Base-by-base conservation (phyloP, 2,113 vertebrate species). In the Nipponia nippon region DNA sequence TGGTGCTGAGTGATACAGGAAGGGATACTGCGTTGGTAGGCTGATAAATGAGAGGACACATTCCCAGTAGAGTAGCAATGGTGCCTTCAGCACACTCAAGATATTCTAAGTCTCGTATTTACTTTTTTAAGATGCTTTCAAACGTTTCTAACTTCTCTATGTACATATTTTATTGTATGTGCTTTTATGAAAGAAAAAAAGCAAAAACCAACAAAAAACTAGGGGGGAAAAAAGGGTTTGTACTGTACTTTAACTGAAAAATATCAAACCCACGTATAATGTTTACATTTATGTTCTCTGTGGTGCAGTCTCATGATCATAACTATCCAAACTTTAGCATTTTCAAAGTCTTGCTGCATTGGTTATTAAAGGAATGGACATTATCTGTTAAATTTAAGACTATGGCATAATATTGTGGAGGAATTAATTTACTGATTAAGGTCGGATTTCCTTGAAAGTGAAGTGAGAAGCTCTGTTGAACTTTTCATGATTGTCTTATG, bases 231-330 rank as follows among this genome's bases (percentile, higher is more conserved):
- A 62, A 76, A n/a, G 82, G 79, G 81, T 79, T 83, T 90, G 73
- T 89, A 16, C 86, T 93, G 83, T 89, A 61, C 59, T 94, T 92
- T 16, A 79, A 53, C 36, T 93, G 90, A 81, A 71, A 84, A 95
- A 29, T 13, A 70, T 50, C 94, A 93, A 87, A 58, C 67, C 75
- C 80, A 79, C 83, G 79, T 87, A 82, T 50, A 34, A 69, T 93
- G 97, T 97, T 97, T 97, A 94, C 97, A 89, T 95, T 93, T 91
- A 49, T 96, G 94, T 95, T 92, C 77, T 89, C 49, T 82, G 76
- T 75, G 80, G 71, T 67, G 73, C 92, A 27, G 62, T 90, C 92
- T 65, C 83, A 88, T 56, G 47, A 46, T 92, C 96, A 87, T 76
- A 22, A 22, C 23, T 73, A 46, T 42, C 62, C 84, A 63, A 75